Base-by-base conservation (phyloP, 2,113 vertebrate species). In the Dolichotis patagonum region DNA sequence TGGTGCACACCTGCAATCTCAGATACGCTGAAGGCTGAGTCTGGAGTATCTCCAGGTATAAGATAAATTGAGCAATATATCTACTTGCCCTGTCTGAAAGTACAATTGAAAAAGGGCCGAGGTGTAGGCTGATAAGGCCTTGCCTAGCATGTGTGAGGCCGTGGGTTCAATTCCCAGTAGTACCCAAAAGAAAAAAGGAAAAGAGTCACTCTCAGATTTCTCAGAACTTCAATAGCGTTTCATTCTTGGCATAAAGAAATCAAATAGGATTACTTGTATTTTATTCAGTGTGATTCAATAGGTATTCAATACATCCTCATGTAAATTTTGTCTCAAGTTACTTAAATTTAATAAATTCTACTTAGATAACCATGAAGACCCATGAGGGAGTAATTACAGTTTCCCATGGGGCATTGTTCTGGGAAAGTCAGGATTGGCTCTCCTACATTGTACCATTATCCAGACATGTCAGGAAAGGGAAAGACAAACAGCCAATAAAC, bases 391-490 rank as follows among this genome's bases (percentile, higher is more conserved):
- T 46, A 43, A 16, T 88, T 20, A 8, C 30, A 56, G 38, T 73
- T 95, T 85, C 58, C 52, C 30, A 54, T 2, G 10, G 1, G 1
- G 3, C 30, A 4, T 24, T 38, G 63, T 87, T 26, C 38, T 85
- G 30, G 60, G 22, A 8, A 22, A 13, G 11, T 24, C 2, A 3
- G 22, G 8, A 46, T 35, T 16, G 30, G 41, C 62, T 81, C 56
- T 88, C 20, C 32, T 58, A 6, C 24, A 4, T 43, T 58, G 54
- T 73, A 62, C 46, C 54, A 22, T 94, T 84, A 65, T 60, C n/a
- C 52, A 80, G 60, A 91, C 89, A 91, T 85, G 84, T 69, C 84
- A 91, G 89, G 89, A 96, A 94, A 22, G 30, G 43, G 78, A 88
- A 56, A 67, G 82, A 71, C 58, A 93, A 88, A 88, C 2, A 0